phyloP scores from a whole-genome alignment of 2,113 vertebrate genomes.

The Microcebus lehilahytsara region DNA sequence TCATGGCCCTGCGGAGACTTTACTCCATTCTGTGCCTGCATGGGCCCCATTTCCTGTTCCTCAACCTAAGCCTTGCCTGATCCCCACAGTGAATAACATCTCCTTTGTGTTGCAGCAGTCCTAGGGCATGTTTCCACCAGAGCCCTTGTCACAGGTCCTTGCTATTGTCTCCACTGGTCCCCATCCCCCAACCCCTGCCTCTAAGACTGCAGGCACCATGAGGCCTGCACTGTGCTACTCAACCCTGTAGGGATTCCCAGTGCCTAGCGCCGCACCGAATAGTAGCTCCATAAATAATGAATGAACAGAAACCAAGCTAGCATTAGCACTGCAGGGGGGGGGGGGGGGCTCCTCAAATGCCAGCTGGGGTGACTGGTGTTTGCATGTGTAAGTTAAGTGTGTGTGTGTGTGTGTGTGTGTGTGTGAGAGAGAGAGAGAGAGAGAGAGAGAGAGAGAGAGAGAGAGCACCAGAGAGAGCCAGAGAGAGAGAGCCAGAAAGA shows the following conservation, averaged over 20 bases:
- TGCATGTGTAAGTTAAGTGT: neutral
- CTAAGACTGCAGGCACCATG: neutral
- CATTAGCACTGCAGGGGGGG: accelerated
- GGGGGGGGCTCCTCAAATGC: too few relatives aligned
- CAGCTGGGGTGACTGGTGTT: neutral
- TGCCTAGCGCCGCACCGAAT: too few relatives aligned
- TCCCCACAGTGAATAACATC: too few relatives aligned
- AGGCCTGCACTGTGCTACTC: neutral
- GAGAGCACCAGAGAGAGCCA: accelerated
- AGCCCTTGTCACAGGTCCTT: neutral
- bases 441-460: too few relatives aligned
- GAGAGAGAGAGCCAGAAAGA: neutral
- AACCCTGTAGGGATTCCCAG: too few relatives aligned
- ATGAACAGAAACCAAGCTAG: neutral
- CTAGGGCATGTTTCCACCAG: neutral
- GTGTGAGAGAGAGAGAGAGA: neutral
- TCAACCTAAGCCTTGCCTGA: neutral
- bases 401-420: neutral
- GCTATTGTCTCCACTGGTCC: neutral
- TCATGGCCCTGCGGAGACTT: neutral
- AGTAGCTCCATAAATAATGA: too few relatives aligned
- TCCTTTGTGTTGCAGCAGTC: neutral
- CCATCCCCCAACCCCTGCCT: too few relatives aligned
- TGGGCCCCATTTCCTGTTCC: too few relatives aligned
- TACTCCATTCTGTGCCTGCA: neutral